Evolutionary conservation across 1,140 invertebrate species (phyloP), one percentile per base, ranked within the genome.

Genomic region (Meloidogyne exigua): DNA sequence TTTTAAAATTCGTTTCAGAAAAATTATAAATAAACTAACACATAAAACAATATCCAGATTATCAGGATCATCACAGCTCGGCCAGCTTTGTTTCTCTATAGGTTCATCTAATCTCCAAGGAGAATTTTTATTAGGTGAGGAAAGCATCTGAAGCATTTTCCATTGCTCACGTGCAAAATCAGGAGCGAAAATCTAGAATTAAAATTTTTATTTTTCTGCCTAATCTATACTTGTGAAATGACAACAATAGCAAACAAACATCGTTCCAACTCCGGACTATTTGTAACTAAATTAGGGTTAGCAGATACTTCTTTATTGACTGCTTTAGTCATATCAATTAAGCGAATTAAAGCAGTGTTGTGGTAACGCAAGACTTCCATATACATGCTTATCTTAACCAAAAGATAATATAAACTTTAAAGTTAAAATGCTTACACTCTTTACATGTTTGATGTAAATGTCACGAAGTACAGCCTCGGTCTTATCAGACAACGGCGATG

Each of bases 291-390:
- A 11, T 73, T 12, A 9, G 79, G 23, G 7, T n/a, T 76, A 1
- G 23, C 12, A 25, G 12, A 28, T 7, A n/a, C 7, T 39, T n/a
- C n/a, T 5, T 62, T 39, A 13, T 23, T 39, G 15, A 86, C 36
- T 5, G 76, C 57, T 26, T 86, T 86, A 12, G 84, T 86, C n/a
- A 87, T 72, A 64, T 74, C 77, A 44, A 80, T 81, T 23, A 86
- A 65, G 25, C 80, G 68, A 12, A 74, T 73, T 63, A 86, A 62
- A 2, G 83, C 81, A 15, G 82, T 85, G 65, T 87, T 86, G 67
- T 87, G 84, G 7, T 84, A 49, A 62, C 76, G 75, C n/a, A 82
- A 26, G 10, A 84, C 78, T 79, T 87, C 85, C 9, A 85, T 72
- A 70, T 63, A 72, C 18, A 39, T 18, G 36, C 44, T 39, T 15